Conservation (phyloP, 2,113 vertebrate species). For the Cyprinus carpio region DNA sequence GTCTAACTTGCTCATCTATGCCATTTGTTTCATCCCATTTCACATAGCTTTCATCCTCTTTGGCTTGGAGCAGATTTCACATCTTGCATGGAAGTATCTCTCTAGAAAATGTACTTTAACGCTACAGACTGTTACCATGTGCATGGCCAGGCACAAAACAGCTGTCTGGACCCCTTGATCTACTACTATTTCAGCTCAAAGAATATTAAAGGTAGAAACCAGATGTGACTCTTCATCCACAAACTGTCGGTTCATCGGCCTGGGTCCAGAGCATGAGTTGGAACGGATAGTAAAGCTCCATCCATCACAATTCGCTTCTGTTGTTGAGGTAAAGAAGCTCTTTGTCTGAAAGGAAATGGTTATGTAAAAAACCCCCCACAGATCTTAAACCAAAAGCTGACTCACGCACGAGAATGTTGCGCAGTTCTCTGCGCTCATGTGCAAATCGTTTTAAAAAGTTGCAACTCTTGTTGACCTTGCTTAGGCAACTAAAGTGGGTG, state of each 20-base stretch:
- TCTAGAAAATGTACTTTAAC: neutral
- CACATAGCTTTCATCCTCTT: constrained; percentile 54
- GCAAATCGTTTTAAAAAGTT: neutral
- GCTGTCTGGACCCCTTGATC: constrained; percentile 60
- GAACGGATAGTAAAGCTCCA: neutral
- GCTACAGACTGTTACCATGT: constrained; percentile 54
- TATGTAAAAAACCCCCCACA: neutral
- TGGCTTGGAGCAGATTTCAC: constrained; percentile 4
- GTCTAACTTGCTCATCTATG: constrained; percentile 56
- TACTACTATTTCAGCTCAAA: constrained; percentile 57
- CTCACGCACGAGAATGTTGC: neutral
- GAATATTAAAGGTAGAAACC: constrained; percentile 20
- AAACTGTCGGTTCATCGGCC: neutral
- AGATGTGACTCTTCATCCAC: constrained; percentile 5
- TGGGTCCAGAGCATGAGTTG: constrained; percentile 22
- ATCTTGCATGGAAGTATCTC: neutral
- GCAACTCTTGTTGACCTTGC: neutral
- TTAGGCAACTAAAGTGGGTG: rapidly evolving
- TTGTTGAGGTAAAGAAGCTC: neutral
- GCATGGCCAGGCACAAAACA: constrained; percentile 60
- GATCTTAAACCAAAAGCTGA: neutral
- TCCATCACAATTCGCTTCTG: neutral
- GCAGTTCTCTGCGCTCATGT: neutral
- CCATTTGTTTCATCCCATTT: constrained; percentile 60
- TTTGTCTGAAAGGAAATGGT: constrained; percentile 19